Evolutionary conservation across 2,113 vertebrate species (phyloP).

Genomic region (Gadus chalcogrammus): DNA sequence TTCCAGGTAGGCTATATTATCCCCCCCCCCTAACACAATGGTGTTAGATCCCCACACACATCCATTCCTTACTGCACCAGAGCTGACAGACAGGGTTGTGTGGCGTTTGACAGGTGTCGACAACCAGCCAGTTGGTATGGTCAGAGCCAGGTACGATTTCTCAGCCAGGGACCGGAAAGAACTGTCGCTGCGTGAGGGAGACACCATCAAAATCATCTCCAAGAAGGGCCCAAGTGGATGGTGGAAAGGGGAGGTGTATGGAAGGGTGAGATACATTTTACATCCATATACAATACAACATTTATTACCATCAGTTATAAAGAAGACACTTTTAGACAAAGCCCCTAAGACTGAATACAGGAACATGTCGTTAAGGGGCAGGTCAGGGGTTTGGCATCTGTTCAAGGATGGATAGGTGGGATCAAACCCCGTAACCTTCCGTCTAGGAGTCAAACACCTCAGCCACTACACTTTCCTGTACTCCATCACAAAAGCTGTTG

Average conservation of each 20-base stretch:
- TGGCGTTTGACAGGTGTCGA: conserved; percentile 65
- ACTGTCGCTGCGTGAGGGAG: conserved; percentile 84
- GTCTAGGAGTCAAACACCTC: too few species aligned
- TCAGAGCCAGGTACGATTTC: conserved; percentile 88
- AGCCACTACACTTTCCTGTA: too few species aligned
- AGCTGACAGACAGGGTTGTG: too few species aligned
- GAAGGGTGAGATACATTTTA: conserved; percentile 71
- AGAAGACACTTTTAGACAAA: too few species aligned
- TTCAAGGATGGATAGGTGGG: too few species aligned
- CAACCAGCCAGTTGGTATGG: conserved; percentile 75
- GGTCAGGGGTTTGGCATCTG: too few species aligned
- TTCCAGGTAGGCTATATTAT: conserved; percentile 59
- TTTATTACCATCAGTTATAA: background rate
- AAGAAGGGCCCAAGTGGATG: conserved; percentile 88
- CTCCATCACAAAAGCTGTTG: too few species aligned
- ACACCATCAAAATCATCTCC: conserved; percentile 87
- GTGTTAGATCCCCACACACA: background rate
- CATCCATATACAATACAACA: background rate
- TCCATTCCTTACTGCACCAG: too few species aligned
- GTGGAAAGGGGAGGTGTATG: conserved; percentile 95
- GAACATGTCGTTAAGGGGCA: too few species aligned
- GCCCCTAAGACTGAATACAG: too few species aligned
- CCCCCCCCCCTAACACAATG: background rate
- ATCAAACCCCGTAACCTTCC: too few species aligned
- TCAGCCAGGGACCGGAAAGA: conserved; percentile 86